phyloP scores from a whole-genome alignment of 2,113 vertebrate genomes.

The Sphyrna mokarran region DNA sequence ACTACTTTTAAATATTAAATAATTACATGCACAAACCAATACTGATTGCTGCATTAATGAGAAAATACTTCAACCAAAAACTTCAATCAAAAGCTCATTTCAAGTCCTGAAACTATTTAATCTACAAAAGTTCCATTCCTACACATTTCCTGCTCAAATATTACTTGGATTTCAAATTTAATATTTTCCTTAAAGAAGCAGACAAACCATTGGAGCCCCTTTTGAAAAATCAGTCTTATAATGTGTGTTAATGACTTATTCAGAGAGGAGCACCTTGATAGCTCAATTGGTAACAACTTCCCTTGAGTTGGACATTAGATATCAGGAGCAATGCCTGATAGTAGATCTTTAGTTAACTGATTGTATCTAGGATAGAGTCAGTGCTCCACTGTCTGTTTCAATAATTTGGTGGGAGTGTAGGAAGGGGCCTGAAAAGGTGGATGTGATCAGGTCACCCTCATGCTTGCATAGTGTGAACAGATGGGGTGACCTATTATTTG shows the following conservation, averaged over 20 bases:
- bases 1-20: conserved; percentile 11
- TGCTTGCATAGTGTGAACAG: no score
- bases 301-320: not conserved
- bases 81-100: conserved; percentile 3
- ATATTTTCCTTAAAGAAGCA: not conserved
- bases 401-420: no score
- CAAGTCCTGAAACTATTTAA: conserved; percentile 23
- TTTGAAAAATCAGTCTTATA: not conserved
- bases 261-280: not conserved
- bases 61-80: conserved; percentile 7
- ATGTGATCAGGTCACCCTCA: no score
- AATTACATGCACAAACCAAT: conserved; percentile 16
- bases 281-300: not conserved
- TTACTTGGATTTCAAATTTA: conserved; percentile 12
- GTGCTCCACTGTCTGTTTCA: no score
- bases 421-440: no score
- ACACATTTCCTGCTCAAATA: conserved; percentile 18
- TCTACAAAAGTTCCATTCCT: conserved; percentile 30
- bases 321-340: not conserved
- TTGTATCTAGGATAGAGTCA: no score
- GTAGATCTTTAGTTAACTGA: not conserved
- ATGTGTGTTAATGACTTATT: not conserved
- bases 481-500: no score
- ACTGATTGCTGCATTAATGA: conserved; percentile 24
- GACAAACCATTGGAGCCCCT: not conserved